Evolutionary conservation across 2,113 vertebrate species (phyloP).

Genomic region (Solea senegalensis): DNA sequence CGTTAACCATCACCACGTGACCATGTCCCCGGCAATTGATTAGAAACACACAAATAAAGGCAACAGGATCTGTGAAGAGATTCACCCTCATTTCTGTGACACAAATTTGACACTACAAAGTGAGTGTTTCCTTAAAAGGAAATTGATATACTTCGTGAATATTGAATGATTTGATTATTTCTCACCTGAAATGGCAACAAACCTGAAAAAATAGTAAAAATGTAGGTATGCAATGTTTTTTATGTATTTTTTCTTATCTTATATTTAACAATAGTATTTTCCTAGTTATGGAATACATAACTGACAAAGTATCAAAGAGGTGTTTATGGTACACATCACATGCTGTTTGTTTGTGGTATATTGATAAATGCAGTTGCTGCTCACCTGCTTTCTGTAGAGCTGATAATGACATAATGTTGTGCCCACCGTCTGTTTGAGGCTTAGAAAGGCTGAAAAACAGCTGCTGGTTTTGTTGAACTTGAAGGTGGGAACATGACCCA

Average conservation of each 20-base stretch:
- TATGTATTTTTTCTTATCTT: too few species aligned
- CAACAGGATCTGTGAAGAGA: not conserved
- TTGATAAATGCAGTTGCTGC: not conserved
- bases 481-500: slow-evolving; percentile 52
- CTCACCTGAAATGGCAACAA: slow-evolving; percentile 46
- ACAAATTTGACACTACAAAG: not conserved
- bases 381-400: slow-evolving; percentile 48
- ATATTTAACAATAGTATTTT: not conserved
- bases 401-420: slow-evolving; percentile 32
- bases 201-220: slow-evolving; percentile 14
- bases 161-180: slow-evolving; percentile 33
- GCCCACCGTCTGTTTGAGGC: slow-evolving; percentile 43
- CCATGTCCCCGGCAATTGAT: too few species aligned
- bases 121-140: not conserved
- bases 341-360: not conserved
- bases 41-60: too few species aligned
- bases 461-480: slow-evolving; percentile 65
- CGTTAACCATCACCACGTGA: too few species aligned
- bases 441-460: slow-evolving; percentile 71
- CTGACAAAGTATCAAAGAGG: not conserved
- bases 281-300: not conserved
- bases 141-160: slow-evolving; percentile 29
- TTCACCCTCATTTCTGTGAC: too few species aligned
- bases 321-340: not conserved
- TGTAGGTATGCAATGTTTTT: not conserved